phyloP scores from a whole-genome alignment of 2,888 invertebrate genomes.

The Agonopterix alstromeriana region DNA sequence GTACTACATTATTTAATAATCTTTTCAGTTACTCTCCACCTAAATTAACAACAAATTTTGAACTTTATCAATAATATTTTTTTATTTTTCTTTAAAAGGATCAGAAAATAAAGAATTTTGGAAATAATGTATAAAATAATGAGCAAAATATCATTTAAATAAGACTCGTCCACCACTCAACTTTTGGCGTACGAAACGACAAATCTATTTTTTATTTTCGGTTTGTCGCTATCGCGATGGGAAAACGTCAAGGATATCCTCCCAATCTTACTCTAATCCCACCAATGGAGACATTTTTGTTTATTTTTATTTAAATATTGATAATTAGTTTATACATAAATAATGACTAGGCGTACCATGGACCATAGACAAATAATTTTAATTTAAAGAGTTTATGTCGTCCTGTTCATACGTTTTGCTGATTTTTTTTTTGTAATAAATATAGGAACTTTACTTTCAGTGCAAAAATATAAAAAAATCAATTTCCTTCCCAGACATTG shows the following conservation, averaged over 20 bases:
- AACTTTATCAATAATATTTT: neutral
- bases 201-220: constrained; percentile 11
- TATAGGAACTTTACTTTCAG: constrained; percentile 72
- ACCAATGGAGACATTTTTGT: constrained; percentile 38
- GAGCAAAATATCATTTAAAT: constrained; percentile 4
- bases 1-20: neutral
- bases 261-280: constrained; percentile 37
- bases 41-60: too few relatives aligned
- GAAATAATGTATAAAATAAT: constrained; percentile 1
- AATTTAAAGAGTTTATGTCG: constrained; percentile 20
- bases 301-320: constrained; percentile 44
- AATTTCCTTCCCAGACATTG: constrained; percentile 18
- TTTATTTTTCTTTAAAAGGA: neutral
- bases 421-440: constrained; percentile 49
- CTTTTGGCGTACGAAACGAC: constrained; percentile 10
- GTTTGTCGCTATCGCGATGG: too few relatives aligned
- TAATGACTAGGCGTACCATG: constrained; percentile 73
- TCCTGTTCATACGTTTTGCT: constrained; percentile 35
- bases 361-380: constrained; percentile 49
- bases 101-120: neutral
- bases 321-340: constrained; percentile 59
- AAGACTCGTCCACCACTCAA: constrained; percentile 1
- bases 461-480: constrained; percentile 50
- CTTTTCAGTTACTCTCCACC: neutral
- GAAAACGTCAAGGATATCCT: constrained; percentile 8